These are phyloP conservation scores for Cygnus buccinator DNA, from an alignment of 2,113 vertebrate species.

Conservation along the genomic window DNA sequence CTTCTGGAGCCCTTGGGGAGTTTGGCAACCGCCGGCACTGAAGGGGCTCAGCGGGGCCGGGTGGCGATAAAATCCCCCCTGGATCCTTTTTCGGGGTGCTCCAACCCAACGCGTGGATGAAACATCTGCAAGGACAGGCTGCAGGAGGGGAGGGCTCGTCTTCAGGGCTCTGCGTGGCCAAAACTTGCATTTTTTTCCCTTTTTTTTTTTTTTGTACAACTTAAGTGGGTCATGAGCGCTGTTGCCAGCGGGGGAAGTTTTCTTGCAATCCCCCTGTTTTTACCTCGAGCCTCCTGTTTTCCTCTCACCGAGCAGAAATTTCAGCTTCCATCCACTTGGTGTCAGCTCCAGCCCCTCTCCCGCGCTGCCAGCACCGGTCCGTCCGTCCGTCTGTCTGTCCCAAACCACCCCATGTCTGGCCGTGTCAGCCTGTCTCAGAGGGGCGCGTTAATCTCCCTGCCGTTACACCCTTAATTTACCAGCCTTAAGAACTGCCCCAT, in stretches of 20 bases:
- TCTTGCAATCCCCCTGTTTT: rapidly evolving
- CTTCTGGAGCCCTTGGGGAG: not conserved
- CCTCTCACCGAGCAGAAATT: not conserved
- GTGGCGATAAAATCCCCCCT: not conserved
- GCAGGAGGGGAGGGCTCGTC: not conserved
- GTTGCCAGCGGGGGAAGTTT: not conserved
- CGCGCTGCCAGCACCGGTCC: too few species aligned
- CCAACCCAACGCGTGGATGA: not conserved
- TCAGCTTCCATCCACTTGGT: not conserved
- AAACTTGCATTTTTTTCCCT: not conserved
- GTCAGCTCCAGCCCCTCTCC: constrained; percentile 6
- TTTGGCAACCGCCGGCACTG: not conserved
- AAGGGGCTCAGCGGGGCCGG: not conserved
- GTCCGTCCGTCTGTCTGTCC: not conserved
- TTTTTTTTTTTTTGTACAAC: not conserved
- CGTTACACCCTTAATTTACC: not conserved
- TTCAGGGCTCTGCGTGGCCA: not conserved
- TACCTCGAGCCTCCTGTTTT: not conserved
- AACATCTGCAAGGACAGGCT: not conserved
- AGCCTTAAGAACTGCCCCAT: not conserved
- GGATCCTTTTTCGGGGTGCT: not conserved
- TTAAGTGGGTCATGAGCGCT: not conserved
- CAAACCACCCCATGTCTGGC: not conserved
- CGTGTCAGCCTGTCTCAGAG: rapidly evolving
- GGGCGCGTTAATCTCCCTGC: not conserved